Evolutionary conservation across 2,797 vertebrate species (phyloP).

Genomic region (Cynodonichthys magdalenae): DNA sequence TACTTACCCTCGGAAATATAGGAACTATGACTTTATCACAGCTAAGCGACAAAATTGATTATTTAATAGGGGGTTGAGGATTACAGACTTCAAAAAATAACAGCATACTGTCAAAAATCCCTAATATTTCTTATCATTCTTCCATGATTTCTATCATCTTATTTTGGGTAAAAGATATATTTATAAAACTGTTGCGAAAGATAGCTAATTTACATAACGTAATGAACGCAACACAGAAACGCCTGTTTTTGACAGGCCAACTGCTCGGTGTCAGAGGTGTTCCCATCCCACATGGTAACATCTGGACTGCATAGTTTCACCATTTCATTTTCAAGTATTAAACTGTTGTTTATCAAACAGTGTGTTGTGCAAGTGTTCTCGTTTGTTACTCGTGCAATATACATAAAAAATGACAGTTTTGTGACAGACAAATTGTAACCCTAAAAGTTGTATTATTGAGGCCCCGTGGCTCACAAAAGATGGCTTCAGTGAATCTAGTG

Average conservation of each 20-base stretch:
- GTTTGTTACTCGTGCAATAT: background rate
- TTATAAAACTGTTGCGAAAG: too few relatives aligned
- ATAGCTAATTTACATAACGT: slow-evolving; percentile 6
- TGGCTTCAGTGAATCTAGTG: slow-evolving; percentile 53
- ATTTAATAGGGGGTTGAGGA: too few relatives aligned
- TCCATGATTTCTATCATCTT: background rate
- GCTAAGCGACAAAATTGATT: too few relatives aligned
- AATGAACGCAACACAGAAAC: slow-evolving; percentile 28
- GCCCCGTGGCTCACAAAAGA: slow-evolving; percentile 56
- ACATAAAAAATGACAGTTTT: slow-evolving; percentile 22
- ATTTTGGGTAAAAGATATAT: too few relatives aligned
- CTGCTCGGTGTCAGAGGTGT: slow-evolving; percentile 23
- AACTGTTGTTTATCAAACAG: background rate
- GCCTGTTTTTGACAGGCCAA: slow-evolving; percentile 58
- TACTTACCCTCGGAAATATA: slow-evolving; percentile 5
- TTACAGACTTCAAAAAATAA: too few relatives aligned
- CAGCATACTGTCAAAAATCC: too few relatives aligned
- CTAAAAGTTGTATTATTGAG: slow-evolving; percentile 63
- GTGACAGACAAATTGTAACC: slow-evolving; percentile 50
- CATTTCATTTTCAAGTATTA: background rate
- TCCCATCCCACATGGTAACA: slow-evolving; percentile 29
- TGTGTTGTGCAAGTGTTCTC: background rate
- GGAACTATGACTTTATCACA: too few relatives aligned
- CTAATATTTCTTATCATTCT: too few relatives aligned
- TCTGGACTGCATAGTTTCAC: slow-evolving; percentile 10